phyloP scores from a whole-genome alignment of 2,113 vertebrate species.

The Penelope pileata region DNA sequence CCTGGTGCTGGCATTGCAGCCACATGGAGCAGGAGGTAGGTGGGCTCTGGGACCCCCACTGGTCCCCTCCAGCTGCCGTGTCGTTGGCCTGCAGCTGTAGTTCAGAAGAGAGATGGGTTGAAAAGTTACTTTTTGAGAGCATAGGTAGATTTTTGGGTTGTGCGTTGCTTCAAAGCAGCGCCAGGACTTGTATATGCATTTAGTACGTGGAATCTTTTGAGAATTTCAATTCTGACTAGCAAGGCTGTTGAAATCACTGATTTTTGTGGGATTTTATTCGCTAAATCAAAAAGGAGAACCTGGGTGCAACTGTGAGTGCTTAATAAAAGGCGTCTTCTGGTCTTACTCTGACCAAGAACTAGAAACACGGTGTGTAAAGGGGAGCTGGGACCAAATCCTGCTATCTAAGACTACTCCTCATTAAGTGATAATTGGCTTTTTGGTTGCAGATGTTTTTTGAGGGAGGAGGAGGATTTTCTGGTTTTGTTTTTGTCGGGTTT shows the following conservation, averaged over 20 bases:
- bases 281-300: not conserved
- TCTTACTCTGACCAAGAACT: not conserved
- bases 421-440: not conserved
- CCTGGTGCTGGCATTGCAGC: not conserved
- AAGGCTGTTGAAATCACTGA: not conserved
- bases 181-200: not conserved
- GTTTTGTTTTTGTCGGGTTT: too few species aligned
- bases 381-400: not conserved
- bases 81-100: not conserved
- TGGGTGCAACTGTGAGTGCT: not conserved
- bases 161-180: not conserved
- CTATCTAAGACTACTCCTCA: not conserved
- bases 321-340: not conserved
- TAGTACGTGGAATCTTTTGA: not conserved
- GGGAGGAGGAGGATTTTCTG: not conserved
- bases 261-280: not conserved
- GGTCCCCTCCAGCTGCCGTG: not conserved
- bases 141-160: not conserved
- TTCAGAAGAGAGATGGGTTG: not conserved
- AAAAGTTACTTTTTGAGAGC: not conserved
- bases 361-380: not conserved
- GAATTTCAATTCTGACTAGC: not conserved
- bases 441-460: not conserved
- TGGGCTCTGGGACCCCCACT: not conserved
- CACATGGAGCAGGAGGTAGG: not conserved